Base-by-base conservation (phyloP, 1,140 invertebrate species). In the Cydia strobilella region DNA sequence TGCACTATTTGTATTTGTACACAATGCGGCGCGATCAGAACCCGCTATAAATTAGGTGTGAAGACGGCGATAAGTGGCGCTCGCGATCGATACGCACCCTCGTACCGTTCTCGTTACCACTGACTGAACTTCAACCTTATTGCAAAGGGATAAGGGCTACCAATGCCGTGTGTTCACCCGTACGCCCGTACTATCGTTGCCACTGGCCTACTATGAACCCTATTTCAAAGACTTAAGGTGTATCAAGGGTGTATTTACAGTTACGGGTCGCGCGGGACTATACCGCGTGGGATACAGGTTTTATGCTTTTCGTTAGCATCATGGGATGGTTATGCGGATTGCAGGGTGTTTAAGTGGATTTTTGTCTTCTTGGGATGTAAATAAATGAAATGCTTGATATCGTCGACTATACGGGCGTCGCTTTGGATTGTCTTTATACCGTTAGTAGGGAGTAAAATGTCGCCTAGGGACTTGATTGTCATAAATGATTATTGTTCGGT, bases 21-120 rank as follows among this genome's bases (percentile, higher is more conserved):
- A 81, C 80, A 80, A 74, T 12, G 54, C 76, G 77, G 78, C 75
- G 82, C 83, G 83, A 88, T 86, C 81, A 85, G 80, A 80, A 79
- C 80, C 80, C 82, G 87, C 88, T 87, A 87, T 89, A 88, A 90
- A 90, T 90, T 90, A 86, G 86, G 87, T 88, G 89, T 83, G 86
- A 90, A 89, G 88, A 90, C 84, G 84, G 83, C 85, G 86, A 86
- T 88, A 88, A 90, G 86, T 89, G 88, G 84, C 81, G 82, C 76
- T 25, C 71, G 62, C 72, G 73, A 77, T 77, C 76, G 82, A 73
- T 73, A 42, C 75, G 54, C 77, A 74, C 80, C 74, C 80, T 74
- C 65, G 73, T 48, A 75, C 75, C 78, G 76, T 39, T 51, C n/a
- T 7, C 71, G 25, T 2, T 31, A 1, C 51, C 51, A 12, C 20